Base-by-base conservation (phyloP, 2,113 vertebrate species). In the Cranoglanis bouderius region DNA sequence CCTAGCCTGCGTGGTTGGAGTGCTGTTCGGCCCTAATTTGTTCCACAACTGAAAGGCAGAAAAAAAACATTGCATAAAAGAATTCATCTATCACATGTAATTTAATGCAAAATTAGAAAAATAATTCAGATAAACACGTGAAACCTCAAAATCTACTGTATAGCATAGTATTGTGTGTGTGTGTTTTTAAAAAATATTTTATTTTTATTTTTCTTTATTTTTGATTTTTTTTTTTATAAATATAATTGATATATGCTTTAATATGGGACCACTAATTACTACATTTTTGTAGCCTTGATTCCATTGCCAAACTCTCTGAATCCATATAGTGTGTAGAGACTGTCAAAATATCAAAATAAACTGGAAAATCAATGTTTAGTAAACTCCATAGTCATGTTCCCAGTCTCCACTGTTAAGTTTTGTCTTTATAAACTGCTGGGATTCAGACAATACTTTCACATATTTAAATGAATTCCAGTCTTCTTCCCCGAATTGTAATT, bases 11-110 rank as follows among this genome's bases (percentile, higher is more conserved):
- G 92, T 96, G 82, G 57, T 95, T 0, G 94, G 92, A 0, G 94
- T 96, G 67, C 92, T 96, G 77, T 95, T 96, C 38, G 94, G 94
- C 16, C 94, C 95, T 29, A 91, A 91, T 59, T 72, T 95, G 38
- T 91, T 95, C 16, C 94, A 93, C 43, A 91, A 65, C 35, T 93
- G 87, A 53, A n/a, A 83, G 24, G 29, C 12, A 26, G n/a, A 46
- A 77, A 88, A 59, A 92, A 49, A n/a, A 19, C 40, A 67, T 4
- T 49, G 61, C 19, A 32, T n/a, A n/a, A 46, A 21, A 55, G 75
- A 6, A 40, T 9, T 35, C 0, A 38, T 70, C 7, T 32, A 49
- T 51, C 7, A 51, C 9, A 65, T 65, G 29, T 19, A 67, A 51
- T 51, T 67, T 5, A 35, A 67, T 49, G 5, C 16, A 53, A 19